Conservation (phyloP, 1,140 invertebrate genomes). For the Drosophila orena region DNA sequence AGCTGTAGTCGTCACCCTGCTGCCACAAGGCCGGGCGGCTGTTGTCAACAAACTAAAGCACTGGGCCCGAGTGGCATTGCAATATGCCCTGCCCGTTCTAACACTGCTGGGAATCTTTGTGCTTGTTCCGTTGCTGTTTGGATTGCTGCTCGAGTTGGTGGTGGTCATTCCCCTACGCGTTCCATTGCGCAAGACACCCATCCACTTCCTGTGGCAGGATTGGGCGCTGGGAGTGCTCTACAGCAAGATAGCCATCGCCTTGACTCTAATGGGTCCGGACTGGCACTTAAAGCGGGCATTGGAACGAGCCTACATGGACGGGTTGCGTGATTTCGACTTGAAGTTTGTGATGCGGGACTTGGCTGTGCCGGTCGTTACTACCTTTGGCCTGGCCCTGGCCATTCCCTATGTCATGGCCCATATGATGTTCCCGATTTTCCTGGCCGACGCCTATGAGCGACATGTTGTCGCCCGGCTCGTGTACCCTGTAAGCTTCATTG, state of each 20-base stretch:
- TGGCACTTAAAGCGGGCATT: conserved; percentile 96
- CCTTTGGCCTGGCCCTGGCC: conserved; percentile 94
- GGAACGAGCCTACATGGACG: conserved; percentile 95
- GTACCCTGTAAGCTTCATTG: conserved; percentile 95
- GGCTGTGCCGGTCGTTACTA: conserved; percentile 94
- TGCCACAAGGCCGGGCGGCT: conserved; percentile 93
- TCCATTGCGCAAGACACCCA: conserved; percentile 96
- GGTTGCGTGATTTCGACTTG: conserved; percentile 96
- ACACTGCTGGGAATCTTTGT: conserved; percentile 92
- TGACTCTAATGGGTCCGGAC: conserved; percentile 99
- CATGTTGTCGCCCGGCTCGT: conserved; percentile 94
- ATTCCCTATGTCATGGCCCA: conserved; percentile 95
- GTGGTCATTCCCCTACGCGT: conserved; percentile 97
- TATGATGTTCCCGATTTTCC: conserved; percentile 92
- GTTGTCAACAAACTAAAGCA: conserved; percentile 91
- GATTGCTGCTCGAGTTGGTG: conserved; percentile 95
- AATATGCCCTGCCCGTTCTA: conserved; percentile 89
- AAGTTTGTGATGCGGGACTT: conserved; percentile 93
- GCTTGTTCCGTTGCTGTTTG: conserved; percentile 96
- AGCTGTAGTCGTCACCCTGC: conserved; percentile 92
- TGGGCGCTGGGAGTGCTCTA: conserved; percentile 98
- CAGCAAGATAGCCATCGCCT: conserved; percentile 98
- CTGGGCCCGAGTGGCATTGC: conserved; percentile 89
- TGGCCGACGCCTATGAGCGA: conserved; percentile 89
- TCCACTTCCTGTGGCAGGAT: conserved; percentile 98